Base-by-base conservation (phyloP, 2,888 invertebrate genomes). In the Rutpela maculata region DNA sequence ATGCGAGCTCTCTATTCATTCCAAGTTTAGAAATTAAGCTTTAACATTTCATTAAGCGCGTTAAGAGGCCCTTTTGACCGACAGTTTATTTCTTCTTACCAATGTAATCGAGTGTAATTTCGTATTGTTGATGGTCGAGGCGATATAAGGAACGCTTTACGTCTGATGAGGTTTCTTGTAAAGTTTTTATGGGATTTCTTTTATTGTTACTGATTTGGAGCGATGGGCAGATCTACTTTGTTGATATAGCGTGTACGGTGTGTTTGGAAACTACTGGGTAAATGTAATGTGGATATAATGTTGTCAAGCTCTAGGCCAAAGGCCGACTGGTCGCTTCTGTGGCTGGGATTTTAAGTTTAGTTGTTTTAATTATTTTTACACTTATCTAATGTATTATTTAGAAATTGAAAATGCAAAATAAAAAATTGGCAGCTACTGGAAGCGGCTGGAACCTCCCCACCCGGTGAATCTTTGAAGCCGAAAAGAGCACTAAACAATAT, bases 31-130 rank as follows among this genome's bases (percentile, higher is more conserved):
- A 86, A 86, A 86, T 87, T 86, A 82, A 84, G 86, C 85, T 87
- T 86, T 87, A 85, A 85, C 87, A 84, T 86, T 87, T 87, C 86
- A 87, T 87, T 87, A 83, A 83, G 83, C 85, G 85, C 82, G 85
- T 84, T 85, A 86, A 87, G 86, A 83, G 82, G 81, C 81, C 80
- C 80, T 78, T 84, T 81, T 81, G 82, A 77, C 79, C 78, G 79
- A 82, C 83, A 80, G 77, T 79, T 81, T 82, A 55, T 72, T 74
- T 77, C 74, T 81, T 75, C 75, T 75, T 76, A 62, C 75, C 79
- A 74, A 78, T 67, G 80, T 75, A 81, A 81, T 81, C 81, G 81
- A 78, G 78, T 79, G 79, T 81, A 78, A 79, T 75, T 71, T 63
- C 65, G 68, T 71, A 70, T 79, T 81, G 79, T 81, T 7, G 56